Conservation (phyloP, 2,797 vertebrate species). For the Sarcoramphus papa region DNA sequence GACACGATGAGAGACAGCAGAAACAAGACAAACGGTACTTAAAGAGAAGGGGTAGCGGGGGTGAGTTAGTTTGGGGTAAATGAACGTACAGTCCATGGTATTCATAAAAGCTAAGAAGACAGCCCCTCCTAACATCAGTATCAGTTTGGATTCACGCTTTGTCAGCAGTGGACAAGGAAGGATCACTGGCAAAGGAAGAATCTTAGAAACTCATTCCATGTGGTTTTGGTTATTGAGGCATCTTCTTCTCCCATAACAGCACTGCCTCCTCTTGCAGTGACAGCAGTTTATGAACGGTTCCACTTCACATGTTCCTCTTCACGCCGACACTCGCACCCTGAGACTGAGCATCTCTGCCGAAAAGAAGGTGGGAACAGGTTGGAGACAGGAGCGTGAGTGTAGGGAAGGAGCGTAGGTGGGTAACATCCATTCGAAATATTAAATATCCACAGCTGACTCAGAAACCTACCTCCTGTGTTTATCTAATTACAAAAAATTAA, state of each 20-base stretch:
- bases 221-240: neutral
- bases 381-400: neutral
- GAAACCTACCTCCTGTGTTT: neutral
- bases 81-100: neutral
- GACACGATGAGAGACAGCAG: neutral
- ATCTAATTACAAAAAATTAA: neutral
- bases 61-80: neutral
- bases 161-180: neutral
- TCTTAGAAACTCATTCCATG: neutral
- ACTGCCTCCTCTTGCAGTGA: neutral
- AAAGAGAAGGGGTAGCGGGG: neutral
- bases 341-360: neutral
- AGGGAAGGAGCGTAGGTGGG: neutral
- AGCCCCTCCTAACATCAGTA: neutral
- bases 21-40: neutral
- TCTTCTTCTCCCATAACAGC: neutral
- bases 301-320: neutral
- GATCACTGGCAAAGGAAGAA: neutral
- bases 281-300: neutral
- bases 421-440: neutral
- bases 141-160: neutral
- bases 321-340: accelerated
- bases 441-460: neutral
- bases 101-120: neutral
- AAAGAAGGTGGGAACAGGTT: neutral